Evolutionary conservation across 2,113 vertebrate species (phyloP).

Genomic region (Thermophis baileyi): DNA sequence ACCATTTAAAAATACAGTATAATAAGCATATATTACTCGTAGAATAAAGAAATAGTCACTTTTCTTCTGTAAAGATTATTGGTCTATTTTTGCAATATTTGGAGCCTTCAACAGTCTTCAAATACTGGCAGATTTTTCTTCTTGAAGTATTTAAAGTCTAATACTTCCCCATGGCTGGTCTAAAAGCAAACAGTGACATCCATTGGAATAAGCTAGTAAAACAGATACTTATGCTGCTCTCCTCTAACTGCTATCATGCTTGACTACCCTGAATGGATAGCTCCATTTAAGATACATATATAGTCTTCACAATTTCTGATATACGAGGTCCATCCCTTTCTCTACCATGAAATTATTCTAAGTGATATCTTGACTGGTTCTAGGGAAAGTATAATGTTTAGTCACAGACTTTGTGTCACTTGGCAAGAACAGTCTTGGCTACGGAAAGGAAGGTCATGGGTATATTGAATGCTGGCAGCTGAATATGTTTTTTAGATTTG

Average conservation of each 20-base stretch:
- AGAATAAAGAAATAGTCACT: background rate
- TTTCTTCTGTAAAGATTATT: background rate
- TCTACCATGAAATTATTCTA: background rate
- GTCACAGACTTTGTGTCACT: conserved; percentile 16
- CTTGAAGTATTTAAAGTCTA: background rate
- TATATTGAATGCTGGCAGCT: background rate
- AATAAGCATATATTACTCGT: background rate
- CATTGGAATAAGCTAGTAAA: background rate
- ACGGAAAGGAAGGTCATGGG: background rate
- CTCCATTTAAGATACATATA: background rate
- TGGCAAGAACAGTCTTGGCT: conserved; percentile 3
- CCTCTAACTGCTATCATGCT: background rate
- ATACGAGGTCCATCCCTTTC: background rate
- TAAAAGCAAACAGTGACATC: background rate
- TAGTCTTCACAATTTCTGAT: background rate
- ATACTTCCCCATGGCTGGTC: background rate
- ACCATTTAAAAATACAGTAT: background rate
- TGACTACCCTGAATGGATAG: background rate
- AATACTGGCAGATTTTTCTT: background rate
- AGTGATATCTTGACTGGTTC: background rate
- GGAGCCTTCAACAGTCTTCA: background rate
- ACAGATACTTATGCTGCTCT: background rate
- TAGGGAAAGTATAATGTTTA: conserved; percentile 15
- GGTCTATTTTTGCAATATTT: background rate
- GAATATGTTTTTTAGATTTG: background rate